Base-by-base conservation (phyloP, 2,888 invertebrate species). In the Netelia fuscicornis region DNA sequence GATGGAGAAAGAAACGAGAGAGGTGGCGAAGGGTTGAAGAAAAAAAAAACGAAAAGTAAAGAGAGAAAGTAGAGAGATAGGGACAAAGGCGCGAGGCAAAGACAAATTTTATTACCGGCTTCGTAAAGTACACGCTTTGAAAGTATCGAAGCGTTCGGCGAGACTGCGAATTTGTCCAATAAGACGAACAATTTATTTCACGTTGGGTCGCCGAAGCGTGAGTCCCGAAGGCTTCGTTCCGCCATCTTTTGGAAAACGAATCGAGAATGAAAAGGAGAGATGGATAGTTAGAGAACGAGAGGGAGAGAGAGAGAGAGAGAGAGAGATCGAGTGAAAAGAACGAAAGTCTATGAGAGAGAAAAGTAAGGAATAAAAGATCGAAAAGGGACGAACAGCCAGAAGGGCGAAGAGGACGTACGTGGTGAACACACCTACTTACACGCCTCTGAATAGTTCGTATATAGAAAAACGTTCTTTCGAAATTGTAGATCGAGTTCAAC, bases 121-220 rank as follows among this genome's bases (percentile, higher is more conserved):
- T 54, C 72, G 84, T 81, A 68, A 86, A 82, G 77, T 86, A 83
- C 80, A 65, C 58, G 72, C n/a, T 42, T 37, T 42, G 58, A 60
- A 65, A 65, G 86, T 84, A 86, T 86, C 84, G 84, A 74, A 67
- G 82, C 84, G 75, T 83, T 82, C 68, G 84, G 44, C 80, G 72
- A 72, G 81, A 83, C 81, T 75, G 84, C 83, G 87, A 89, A 90
- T 87, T 90, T 88, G 86, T 83, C 80, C 88, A 88, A 89, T 88
- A 89, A 87, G 86, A 79, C 83, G 84, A 87, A 84, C 88, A 83
- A 88, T 89, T 86, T 88, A 87, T 87, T 84, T 86, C 48, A 25
- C 52, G 70, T 5, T 56, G 72, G 79, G 77, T 81, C 54, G 75
- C 76, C 79, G 74, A 86, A 48, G 75, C 75, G 44, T 65, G 60